Base-by-base conservation (phyloP, 2,797 vertebrate species). In the Tolypeutes matacus region DNA sequence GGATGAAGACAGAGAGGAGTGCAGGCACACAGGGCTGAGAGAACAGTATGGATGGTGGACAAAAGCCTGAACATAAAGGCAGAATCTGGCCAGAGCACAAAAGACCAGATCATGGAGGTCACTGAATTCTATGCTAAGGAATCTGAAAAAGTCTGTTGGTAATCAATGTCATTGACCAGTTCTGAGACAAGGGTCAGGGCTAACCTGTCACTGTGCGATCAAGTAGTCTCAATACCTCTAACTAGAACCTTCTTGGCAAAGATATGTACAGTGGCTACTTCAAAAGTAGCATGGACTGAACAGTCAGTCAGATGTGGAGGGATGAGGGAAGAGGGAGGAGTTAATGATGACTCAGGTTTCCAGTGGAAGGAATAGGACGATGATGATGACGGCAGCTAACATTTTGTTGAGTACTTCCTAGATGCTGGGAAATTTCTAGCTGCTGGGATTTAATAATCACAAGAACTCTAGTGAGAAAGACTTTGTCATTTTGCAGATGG, bases 181-280 rank as follows among this genome's bases (percentile, higher is more conserved):
- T 88, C 70, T 72, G n/a, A 77, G 64, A 23, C 4, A 51, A 81
- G 27, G 20, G 13, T 56, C n/a, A 70, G 6, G 20, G 46, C 70
- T 75, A 85, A 65, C 10, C 46, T 72, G 42, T 77, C 34, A 65
- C 10, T 60, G 20, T n/a, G 70, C 53, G 82, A 69, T 42, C 42
- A 91, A 36, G n/a, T 17, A 81, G 58, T 25, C 2, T 78, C 14
- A 76, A 39, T 25, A n/a, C 1, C 7, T 11, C 42, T 46, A 70
- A 85, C 49, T 25, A 51, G 65, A 85, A 87, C 72, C 53, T 80
- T 62, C 82, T 76, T n/a, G 29, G n/a, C 78, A 81, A 93, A 42
- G 9, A 39, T 23, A 81, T 62, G 6, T 58, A 20, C 12, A 53
- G 8, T 67, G 18, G 0, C 9, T 75, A 25, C 25, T 87, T 88